Percentiles rank a stretch among this genome's conserved stretches.
phyloP scores from a whole-genome alignment of 1,140 invertebrate genomes.

The Acromyrmex echinatior region DNA sequence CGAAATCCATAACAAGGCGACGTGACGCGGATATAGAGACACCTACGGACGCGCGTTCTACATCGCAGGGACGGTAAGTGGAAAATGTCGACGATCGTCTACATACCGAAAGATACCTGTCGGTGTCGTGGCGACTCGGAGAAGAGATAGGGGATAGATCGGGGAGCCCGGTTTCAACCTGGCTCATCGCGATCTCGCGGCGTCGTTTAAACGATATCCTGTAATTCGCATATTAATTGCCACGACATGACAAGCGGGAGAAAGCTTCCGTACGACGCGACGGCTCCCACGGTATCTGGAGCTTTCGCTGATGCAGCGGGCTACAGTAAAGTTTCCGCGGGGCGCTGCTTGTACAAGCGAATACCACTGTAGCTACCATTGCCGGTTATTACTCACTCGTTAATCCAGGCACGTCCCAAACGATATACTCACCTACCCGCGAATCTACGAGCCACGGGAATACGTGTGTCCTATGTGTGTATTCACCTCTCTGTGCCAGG shows the following conservation, averaged over 20 bases:
- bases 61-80: background rate
- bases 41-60: background rate
- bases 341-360: slow-evolving; percentile 56
- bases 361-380: slow-evolving; percentile 73
- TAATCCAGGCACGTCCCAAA: slow-evolving; percentile 79
- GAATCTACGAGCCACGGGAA: slow-evolving; percentile 42
- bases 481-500: slow-evolving; percentile 9
- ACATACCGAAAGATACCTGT: background rate
- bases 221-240: slow-evolving; percentile 78
- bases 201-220: slow-evolving; percentile 67
- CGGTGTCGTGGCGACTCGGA: background rate
- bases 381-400: slow-evolving; percentile 80
- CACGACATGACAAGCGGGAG: slow-evolving; percentile 64
- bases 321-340: slow-evolving; percentile 72
- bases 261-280: slow-evolving; percentile 60
- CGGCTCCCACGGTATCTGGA: slow-evolving; percentile 64
- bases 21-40: slow-evolving; percentile 57
- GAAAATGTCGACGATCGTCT: slow-evolving; percentile 26
- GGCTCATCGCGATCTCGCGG: slow-evolving; percentile 16
- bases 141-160: slow-evolving; percentile 51
- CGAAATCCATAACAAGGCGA: slow-evolving; percentile 62
- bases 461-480: background rate
- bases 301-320: slow-evolving; percentile 17
- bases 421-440: slow-evolving; percentile 75
- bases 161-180: background rate